phyloP scores from a whole-genome alignment of 2,888 invertebrate species.

The Trimorus sp. region DNA sequence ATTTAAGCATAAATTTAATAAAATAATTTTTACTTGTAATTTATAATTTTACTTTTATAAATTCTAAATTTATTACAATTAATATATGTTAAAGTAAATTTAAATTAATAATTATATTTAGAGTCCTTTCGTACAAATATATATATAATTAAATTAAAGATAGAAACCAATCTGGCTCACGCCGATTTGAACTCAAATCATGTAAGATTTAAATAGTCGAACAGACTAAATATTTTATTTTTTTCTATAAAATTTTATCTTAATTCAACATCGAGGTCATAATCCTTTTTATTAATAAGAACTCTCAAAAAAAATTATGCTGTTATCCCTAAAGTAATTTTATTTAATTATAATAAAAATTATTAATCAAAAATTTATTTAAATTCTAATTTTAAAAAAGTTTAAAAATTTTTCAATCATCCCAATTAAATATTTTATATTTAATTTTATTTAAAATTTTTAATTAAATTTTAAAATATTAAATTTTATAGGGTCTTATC shows the following conservation, averaged over 20 bases:
- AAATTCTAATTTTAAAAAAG: conserved; percentile 83
- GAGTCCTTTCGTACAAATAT: conserved; percentile 92
- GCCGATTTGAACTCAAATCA: conserved; percentile 95
- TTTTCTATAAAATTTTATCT: conserved; percentile 86
- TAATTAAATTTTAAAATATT: conserved; percentile 74
- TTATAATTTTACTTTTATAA: conserved; percentile 34
- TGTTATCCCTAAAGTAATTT: conserved; percentile 94
- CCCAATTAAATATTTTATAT: conserved; percentile 85
- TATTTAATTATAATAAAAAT: conserved; percentile 82
- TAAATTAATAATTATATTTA: conserved; percentile 74
- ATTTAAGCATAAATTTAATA: conserved; percentile 81
- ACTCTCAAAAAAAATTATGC: conserved; percentile 90
- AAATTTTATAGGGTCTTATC: conserved; percentile 92
- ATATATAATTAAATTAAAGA: conserved; percentile 84
- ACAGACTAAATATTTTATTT: conserved; percentile 88
- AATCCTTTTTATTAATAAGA: conserved; percentile 88
- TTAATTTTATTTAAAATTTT: conserved; percentile 73
- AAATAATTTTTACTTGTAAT: conserved; percentile 74
- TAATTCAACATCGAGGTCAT: conserved; percentile 96
- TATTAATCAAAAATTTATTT: conserved; percentile 83
- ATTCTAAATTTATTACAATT: conserved; percentile 58
- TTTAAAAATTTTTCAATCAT: conserved; percentile 85
- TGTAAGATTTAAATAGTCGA: conserved; percentile 92
- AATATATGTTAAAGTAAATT: conserved; percentile 62
- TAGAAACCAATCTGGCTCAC: conserved; percentile 94